phyloP scores from a whole-genome alignment of 2,113 vertebrate genomes.

The Melanerpes aurifrons region DNA sequence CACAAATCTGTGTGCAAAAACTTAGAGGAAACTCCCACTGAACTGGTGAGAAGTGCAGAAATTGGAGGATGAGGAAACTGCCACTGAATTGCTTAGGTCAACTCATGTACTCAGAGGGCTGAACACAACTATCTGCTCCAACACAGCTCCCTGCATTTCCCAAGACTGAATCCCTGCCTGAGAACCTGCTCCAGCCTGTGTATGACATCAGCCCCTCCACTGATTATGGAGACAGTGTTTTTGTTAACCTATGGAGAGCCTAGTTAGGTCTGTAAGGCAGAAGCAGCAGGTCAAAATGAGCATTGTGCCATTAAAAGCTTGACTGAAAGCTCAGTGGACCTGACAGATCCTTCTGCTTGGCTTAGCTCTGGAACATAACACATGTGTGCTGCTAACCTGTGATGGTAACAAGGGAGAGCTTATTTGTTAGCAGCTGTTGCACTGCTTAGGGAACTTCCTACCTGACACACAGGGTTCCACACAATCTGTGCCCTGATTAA shows the following conservation, averaged over 20 bases:
- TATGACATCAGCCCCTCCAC: background rate
- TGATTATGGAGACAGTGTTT: background rate
- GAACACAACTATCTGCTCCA: background rate
- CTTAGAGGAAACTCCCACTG: background rate
- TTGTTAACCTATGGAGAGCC: background rate
- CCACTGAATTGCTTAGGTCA: background rate
- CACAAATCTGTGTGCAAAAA: background rate
- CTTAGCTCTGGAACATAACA: background rate
- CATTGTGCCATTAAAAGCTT: background rate
- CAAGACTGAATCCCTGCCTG: background rate
- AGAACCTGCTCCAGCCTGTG: background rate
- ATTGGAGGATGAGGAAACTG: background rate
- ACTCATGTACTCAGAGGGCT: background rate
- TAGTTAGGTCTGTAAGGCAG: background rate
- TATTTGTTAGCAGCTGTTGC: background rate
- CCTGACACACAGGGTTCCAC: fast-evolving
- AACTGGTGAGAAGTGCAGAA: background rate
- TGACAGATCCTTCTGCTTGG: background rate
- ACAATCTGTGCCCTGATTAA: background rate
- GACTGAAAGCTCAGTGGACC: background rate
- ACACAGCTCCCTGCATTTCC: background rate
- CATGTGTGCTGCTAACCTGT: background rate
- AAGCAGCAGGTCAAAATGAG: background rate
- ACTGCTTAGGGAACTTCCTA: background rate
- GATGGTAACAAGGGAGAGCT: background rate